phyloP scores from a whole-genome alignment of 2,797 vertebrate genomes.

The Stomatorhinus walkeri region DNA sequence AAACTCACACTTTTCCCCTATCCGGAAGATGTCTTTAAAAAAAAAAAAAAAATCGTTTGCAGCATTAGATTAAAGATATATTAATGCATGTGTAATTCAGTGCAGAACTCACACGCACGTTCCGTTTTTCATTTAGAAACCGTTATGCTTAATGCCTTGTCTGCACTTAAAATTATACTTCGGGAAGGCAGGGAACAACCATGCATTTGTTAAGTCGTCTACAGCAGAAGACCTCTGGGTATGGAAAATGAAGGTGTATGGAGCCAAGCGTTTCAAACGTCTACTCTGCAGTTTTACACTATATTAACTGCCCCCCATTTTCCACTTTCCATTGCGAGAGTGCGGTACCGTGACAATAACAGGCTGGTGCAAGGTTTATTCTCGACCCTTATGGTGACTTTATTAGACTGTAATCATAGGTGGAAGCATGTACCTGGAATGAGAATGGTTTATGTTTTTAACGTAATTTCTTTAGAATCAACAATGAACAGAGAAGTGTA shows the following conservation, averaged over 20 bases:
- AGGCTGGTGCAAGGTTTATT: neutral
- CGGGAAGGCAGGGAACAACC: neutral
- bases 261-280: neutral
- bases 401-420: neutral
- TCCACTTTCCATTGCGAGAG: neutral
- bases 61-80: neutral
- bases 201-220: neutral
- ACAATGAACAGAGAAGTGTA: neutral
- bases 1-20: neutral
- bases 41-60: neutral
- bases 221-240: neutral
- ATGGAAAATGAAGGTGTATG: constrained; percentile 1
- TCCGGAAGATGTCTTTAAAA: neutral
- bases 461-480: neutral
- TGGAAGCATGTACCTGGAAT: neutral
- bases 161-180: neutral
- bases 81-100: neutral
- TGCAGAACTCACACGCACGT: neutral
- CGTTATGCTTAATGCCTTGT: neutral
- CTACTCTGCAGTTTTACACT: neutral
- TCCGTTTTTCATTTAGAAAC: neutral
- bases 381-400: neutral
- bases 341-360: neutral
- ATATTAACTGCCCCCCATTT: neutral
- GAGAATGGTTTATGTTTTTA: neutral